Percentiles rank a stretch among this genome's conserved stretches.
phyloP scores from a whole-genome alignment of 2,797 vertebrate species.

The Siniperca obscura region DNA sequence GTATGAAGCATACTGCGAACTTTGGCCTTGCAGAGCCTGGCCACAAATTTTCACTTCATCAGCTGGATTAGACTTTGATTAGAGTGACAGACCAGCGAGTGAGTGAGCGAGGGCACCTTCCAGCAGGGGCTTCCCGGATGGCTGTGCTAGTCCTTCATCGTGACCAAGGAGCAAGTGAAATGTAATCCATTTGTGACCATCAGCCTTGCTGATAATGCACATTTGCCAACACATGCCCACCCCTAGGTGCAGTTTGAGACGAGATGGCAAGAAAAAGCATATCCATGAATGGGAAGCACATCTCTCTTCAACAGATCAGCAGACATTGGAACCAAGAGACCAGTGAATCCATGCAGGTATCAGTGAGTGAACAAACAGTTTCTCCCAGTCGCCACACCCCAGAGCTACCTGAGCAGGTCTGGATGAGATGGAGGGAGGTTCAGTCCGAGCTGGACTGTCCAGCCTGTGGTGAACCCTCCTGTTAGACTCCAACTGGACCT shows the following conservation, averaged over 20 bases:
- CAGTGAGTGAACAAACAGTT: background rate
- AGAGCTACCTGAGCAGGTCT: constrained; percentile 37
- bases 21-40: too few species aligned
- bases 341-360: background rate
- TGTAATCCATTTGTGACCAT: background rate
- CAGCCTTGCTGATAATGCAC: background rate
- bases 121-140: background rate
- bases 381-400: background rate
- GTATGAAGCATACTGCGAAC: too few species aligned
- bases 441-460: constrained; percentile 5
- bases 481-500: background rate
- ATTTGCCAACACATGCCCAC: background rate
- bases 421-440: background rate
- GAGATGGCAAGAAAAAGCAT: background rate
- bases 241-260: background rate
- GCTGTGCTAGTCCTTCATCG: background rate
- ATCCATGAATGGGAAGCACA: too few species aligned
- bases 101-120: constrained; percentile 20
- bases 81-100: too few species aligned
- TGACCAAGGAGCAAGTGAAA: background rate
- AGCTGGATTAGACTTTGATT: too few species aligned
- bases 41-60: too few species aligned
- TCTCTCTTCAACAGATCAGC: background rate
- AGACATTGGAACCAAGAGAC: constrained; percentile 1
- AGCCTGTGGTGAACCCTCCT: background rate